Evolutionary conservation across 2,797 vertebrate species (phyloP), one percentile per base, ranked within the genome.

Genomic region (Pangasius larnaudii): DNA sequence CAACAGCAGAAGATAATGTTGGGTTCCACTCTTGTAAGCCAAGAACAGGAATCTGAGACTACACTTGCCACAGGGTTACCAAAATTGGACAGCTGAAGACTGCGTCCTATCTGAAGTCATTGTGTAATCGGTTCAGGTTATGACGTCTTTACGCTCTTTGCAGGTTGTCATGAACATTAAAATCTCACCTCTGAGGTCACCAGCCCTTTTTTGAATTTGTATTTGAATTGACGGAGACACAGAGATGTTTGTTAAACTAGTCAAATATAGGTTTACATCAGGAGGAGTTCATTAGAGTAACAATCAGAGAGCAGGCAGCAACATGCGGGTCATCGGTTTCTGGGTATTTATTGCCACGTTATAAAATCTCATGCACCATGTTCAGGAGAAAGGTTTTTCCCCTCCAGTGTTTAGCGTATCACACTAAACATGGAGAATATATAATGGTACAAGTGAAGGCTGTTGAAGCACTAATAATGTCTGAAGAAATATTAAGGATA

Each of bases 171-270:
- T 27, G 42, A 86, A 78, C 33, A 42, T 22, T 75, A 14, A 78
- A 65, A 42, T 67, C 46, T 79, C 59, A 30, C 18, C 72, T 33
- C 58, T 33, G 85, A 80, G n/a, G 30, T 69, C 58, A 78, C 30
- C 59, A 39, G 30, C 1, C 0, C 46, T 86, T 19, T 49, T 83
- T 83, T 83, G 58, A 82, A 82, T 82, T 63, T 63, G 58, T 63
- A 36, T 63, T 82, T 82, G 80, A 82, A 82, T 75, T 42, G 69
- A 85, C 36, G 14, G 18, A 59, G 53, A 51, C n/a, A 63, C 18
- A n/a, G 16, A 18, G 22, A 75, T 59, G 51, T 58, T 85, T 27
- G 19, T 14, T 11, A 39, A 71, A 53, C 49, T 74, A 39, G 51
- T 61, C 53, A 74, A 59, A 85, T 75, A 61, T 9, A 27, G 85